phyloP scores from a whole-genome alignment of 2,888 invertebrate genomes.

The Parelbella ahira region DNA sequence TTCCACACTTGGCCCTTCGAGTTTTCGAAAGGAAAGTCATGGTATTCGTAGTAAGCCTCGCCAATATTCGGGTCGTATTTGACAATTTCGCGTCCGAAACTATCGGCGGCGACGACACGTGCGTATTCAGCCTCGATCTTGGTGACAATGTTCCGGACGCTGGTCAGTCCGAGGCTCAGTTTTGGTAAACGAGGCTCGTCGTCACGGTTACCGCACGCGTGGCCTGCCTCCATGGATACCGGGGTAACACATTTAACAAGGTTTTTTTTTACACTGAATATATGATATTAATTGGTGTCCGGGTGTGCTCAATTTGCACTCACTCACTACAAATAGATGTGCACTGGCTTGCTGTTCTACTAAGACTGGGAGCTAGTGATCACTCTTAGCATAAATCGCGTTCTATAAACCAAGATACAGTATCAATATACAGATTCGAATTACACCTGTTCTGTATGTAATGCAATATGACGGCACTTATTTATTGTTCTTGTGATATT shows the following conservation, averaged over 20 bases:
- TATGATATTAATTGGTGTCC: constrained; percentile 47
- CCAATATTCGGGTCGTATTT: constrained; percentile 57
- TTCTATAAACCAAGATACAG: constrained; percentile 27
- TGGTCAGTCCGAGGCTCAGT: constrained; percentile 67
- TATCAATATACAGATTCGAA: constrained; percentile 20
- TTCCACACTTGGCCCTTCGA: constrained; percentile 63
- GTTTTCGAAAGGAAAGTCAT: constrained; percentile 62
- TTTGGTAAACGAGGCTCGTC: constrained; percentile 59
- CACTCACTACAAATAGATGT: constrained; percentile 44
- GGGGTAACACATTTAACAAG: constrained; percentile 47
- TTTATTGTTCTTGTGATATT: too few species aligned
- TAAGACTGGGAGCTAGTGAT: constrained; percentile 48
- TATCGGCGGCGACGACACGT: constrained; percentile 48
- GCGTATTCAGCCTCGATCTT: constrained; percentile 66
- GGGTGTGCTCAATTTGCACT: constrained; percentile 45
- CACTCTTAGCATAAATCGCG: constrained; percentile 38
- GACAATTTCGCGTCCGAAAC: constrained; percentile 48
- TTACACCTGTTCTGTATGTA: constrained; percentile 13
- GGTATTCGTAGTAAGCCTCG: constrained; percentile 50
- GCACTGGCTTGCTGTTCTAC: constrained; percentile 44
- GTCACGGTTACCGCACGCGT: constrained; percentile 68
- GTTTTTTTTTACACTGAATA: constrained; percentile 41
- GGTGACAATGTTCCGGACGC: constrained; percentile 73
- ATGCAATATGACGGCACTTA: background rate
- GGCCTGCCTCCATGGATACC: constrained; percentile 72